A percentile compares a stretch with the other conserved stretches of the same genome.
Evolutionary conservation across 2,888 invertebrate genomes (phyloP).

Genomic region (Marasmarcha lunaedactyla): DNA sequence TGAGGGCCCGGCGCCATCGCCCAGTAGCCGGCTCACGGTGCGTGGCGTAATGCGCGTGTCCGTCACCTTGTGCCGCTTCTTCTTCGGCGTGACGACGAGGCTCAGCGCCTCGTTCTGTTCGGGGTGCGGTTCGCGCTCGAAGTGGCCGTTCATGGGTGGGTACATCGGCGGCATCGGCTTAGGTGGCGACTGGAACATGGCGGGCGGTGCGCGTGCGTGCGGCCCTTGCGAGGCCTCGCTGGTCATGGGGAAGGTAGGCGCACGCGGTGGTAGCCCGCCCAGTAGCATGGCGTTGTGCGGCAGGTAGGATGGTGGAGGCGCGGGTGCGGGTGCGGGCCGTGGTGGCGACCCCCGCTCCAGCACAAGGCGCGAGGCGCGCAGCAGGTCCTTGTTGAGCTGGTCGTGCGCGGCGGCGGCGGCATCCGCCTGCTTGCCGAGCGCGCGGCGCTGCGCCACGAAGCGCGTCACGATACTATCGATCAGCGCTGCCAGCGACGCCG

Average conservation of each 20-base stretch:
- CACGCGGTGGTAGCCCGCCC: constrained; percentile 72
- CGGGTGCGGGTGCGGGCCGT: constrained; percentile 70
- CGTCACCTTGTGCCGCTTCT: constrained; percentile 97
- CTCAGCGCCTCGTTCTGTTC: constrained; percentile 96
- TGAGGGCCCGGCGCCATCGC: constrained; percentile 82
- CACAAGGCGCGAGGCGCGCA: constrained; percentile 80
- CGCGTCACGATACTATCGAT: constrained; percentile 90
- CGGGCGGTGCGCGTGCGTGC: constrained; percentile 73
- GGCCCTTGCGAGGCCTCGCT: constrained; percentile 70
- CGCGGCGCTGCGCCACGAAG: constrained; percentile 84
- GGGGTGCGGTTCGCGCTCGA: constrained; percentile 77
- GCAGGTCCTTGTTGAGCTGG: constrained; percentile 85
- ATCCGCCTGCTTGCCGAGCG: constrained; percentile 81
- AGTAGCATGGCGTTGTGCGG: constrained; percentile 56
- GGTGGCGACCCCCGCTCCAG: constrained; percentile 85
- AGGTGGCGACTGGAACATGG: constrained; percentile 88
- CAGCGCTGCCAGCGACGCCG: constrained; percentile 83
- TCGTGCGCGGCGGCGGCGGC: constrained; percentile 85
- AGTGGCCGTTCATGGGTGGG: constrained; percentile 73
- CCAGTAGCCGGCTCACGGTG: constrained; percentile 88
- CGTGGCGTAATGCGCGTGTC: constrained; percentile 93
- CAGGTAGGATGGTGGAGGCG: constrained; percentile 47
- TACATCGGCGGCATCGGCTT: constrained; percentile 79
- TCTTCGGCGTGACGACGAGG: constrained; percentile 94
- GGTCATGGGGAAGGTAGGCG: constrained; percentile 77